Conservation (phyloP, 2,113 vertebrate species). For the Oryzias woworae region DNA sequence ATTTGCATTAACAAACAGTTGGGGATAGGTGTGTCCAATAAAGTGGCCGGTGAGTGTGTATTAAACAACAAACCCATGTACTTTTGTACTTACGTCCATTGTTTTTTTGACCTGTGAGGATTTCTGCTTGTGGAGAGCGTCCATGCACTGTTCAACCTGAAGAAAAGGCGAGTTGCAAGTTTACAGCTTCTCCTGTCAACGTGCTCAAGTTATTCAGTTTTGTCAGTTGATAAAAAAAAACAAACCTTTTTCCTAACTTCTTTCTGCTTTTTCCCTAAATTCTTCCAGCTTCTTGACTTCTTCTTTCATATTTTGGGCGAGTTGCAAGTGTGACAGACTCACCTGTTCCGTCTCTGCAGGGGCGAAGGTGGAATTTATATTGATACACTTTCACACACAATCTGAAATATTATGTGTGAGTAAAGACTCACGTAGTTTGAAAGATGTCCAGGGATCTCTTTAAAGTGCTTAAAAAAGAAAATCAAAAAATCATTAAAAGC, state of each 20-base stretch:
- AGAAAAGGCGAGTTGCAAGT: conserved; percentile 16
- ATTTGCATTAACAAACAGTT: too few species aligned
- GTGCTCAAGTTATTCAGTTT: too few species aligned
- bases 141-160: conserved; percentile 91
- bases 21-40: too few species aligned
- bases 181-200: not conserved
- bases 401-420: not conserved
- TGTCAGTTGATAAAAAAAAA: not conserved
- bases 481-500: not conserved
- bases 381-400: not conserved
- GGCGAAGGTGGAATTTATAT: not conserved
- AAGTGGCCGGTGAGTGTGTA: too few species aligned
- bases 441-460: conserved; percentile 91
- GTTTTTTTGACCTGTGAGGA: conserved; percentile 90
- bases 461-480: conserved; percentile 81
- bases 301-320: conserved; percentile 87
- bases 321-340: conserved; percentile 86
- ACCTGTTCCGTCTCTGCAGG: conserved; percentile 82
- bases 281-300: conserved; percentile 93
- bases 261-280: conserved; percentile 92
- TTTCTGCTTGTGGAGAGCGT: conserved; percentile 88
- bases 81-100: conserved; percentile 83
- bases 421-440: conserved; percentile 90
- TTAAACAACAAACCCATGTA: not conserved
- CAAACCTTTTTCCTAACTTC: conserved; percentile 86